phyloP scores from a whole-genome alignment of 2,797 vertebrate species.

The Gymnoscopelus braueri region DNA sequence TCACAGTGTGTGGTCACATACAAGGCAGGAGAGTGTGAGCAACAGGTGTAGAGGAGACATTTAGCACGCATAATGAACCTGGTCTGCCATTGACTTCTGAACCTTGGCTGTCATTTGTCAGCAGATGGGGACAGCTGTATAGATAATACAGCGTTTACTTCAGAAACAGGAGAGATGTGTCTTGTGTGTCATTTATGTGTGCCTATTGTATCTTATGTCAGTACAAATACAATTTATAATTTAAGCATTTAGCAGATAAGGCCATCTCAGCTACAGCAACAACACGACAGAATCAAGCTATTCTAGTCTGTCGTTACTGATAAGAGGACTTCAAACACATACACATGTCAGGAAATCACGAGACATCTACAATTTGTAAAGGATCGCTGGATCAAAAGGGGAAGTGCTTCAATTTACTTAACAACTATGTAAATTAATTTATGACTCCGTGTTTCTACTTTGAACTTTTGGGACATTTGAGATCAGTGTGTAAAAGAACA shows the following conservation, averaged over 20 bases:
- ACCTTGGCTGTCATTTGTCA: conserved; percentile 45
- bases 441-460: neutral
- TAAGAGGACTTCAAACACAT: conserved; percentile 16
- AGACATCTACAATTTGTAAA: conserved; percentile 26
- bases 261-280: too few relatives aligned
- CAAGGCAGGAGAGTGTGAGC: conserved; percentile 33
- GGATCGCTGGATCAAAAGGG: conserved; percentile 39
- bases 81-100: conserved; percentile 50
- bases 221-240: neutral
- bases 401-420: neutral
- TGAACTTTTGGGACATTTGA: neutral
- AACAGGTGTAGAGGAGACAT: conserved; percentile 68
- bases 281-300: conserved; percentile 1
- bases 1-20: conserved; percentile 18
- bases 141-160: conserved; percentile 43
- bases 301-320: conserved; percentile 13
- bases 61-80: conserved; percentile 24
- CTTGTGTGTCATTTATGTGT: conserved; percentile 1
- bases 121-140: conserved; percentile 63
- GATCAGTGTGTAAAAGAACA: neutral
- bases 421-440: conserved; percentile 8
- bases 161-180: conserved; percentile 15
- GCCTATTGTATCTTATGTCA: conserved; percentile 1
- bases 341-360: conserved; percentile 36
- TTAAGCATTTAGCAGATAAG: too few relatives aligned